Evolutionary conservation across 2,797 vertebrate genomes (phyloP).

Genomic region (Rhinichthys osculus): DNA sequence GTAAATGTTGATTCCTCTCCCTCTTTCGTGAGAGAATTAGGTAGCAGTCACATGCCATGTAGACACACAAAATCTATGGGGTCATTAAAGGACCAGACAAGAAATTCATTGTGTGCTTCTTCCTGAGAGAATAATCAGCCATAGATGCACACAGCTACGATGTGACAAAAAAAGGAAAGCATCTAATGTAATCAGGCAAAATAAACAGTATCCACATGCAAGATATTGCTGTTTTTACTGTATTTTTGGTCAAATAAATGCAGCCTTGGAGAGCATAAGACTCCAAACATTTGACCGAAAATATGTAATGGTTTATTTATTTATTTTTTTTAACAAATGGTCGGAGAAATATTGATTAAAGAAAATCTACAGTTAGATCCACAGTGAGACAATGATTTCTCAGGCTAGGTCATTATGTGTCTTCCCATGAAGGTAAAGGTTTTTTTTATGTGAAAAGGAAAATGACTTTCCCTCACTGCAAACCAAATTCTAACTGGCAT

Average conservation of each 20-base stretch:
- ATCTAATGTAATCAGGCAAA: not conserved
- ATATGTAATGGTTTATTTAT: not conserved
- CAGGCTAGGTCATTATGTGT: not conserved
- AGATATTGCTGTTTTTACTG: not conserved
- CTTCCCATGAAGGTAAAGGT: not conserved
- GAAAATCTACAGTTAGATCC: not conserved
- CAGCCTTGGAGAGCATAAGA: not conserved
- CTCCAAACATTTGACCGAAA: not conserved
- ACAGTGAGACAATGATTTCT: not conserved
- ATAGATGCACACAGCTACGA: slow-evolving; percentile 21
- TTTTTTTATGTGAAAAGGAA: not conserved
- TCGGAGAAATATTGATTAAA: not conserved
- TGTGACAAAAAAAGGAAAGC: slow-evolving; percentile 12
- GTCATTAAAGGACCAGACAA: slow-evolving; percentile 32
- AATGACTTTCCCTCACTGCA: not conserved
- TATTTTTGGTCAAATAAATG: not conserved
- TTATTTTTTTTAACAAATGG: not conserved
- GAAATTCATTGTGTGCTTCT: slow-evolving; percentile 26
- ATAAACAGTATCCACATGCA: not conserved
- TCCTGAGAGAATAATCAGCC: slow-evolving; percentile 4
- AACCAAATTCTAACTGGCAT: not conserved
- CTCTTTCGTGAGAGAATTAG: not conserved
- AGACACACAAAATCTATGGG: slow-evolving; percentile 14
- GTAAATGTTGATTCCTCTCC: not conserved
- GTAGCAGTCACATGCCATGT: slow-evolving; percentile 6